Conservation (phyloP, 1,140 invertebrate genomes). For the Drosophila subpulchrella region DNA sequence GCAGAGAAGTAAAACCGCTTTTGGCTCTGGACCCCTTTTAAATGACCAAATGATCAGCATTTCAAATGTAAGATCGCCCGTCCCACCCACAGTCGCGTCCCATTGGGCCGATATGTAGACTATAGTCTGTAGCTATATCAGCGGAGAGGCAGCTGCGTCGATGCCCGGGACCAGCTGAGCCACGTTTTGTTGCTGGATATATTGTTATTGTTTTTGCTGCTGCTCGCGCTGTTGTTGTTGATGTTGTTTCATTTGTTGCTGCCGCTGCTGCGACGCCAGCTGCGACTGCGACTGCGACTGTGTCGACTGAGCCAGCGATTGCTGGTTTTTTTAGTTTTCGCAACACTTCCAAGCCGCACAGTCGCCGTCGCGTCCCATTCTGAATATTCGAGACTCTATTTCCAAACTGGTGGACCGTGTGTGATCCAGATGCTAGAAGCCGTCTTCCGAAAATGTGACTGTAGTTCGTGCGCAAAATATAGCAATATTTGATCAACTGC, state of each 20-base stretch:
- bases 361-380: slow-evolving; percentile 41
- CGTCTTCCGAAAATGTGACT: slow-evolving; percentile 57
- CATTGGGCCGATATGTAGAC: neutral
- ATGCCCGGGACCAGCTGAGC: slow-evolving; percentile 33
- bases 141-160: slow-evolving; percentile 10
- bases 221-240: neutral
- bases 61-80: neutral
- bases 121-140: slow-evolving; percentile 16
- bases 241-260: slow-evolving; percentile 15
- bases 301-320: slow-evolving; percentile 39
- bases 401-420: slow-evolving; percentile 28
- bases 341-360: slow-evolving; percentile 75
- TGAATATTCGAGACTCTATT: neutral
- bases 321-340: slow-evolving; percentile 76
- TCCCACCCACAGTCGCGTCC: slow-evolving; percentile 30
- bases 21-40: neutral
- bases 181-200: slow-evolving; percentile 43
- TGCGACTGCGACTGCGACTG: slow-evolving; percentile 40
- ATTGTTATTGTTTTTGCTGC: slow-evolving; percentile 28
- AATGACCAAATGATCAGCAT: neutral
- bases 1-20: neutral
- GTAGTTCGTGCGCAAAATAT: slow-evolving; percentile 1
- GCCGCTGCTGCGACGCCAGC: slow-evolving; percentile 14
- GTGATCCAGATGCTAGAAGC: slow-evolving; percentile 3
- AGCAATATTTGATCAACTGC: slow-evolving; percentile 42